These are phyloP conservation scores for Drosophila erecta DNA, from an alignment of 1,140 invertebrate genomes.

Conservation along the genomic window DNA sequence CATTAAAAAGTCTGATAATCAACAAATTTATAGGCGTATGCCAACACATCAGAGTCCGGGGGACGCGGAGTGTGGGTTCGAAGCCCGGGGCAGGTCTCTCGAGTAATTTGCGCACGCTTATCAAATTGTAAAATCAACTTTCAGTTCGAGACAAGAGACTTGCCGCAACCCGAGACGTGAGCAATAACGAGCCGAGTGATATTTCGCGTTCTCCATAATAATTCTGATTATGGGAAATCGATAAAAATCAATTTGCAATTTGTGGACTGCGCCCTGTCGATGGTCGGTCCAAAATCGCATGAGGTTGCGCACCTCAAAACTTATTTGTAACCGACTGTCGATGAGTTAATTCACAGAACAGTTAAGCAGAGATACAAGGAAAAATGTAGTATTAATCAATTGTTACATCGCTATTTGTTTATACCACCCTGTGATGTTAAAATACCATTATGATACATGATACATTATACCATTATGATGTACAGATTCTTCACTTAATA, in stretches of 20 bases:
- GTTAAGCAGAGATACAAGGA: no score
- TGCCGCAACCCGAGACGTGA: conserved; percentile 63
- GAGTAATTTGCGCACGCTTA: conserved; percentile 79
- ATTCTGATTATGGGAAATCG: conserved; percentile 78
- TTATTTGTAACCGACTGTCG: conserved; percentile 3
- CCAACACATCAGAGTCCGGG: conserved; percentile 71
- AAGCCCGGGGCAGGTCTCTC: conserved; percentile 61
- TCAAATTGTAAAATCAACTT: conserved; percentile 81
- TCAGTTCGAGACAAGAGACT: conserved; percentile 62
- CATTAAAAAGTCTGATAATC: conserved; percentile 75
- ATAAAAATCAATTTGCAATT: conserved; percentile 82
- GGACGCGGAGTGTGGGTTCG: background rate
- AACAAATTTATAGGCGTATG: conserved; percentile 78
- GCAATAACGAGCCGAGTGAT: conserved; percentile 74
- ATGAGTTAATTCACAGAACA: no score
- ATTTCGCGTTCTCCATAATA: conserved; percentile 73
- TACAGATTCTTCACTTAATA: no score
- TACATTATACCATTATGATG: no score
- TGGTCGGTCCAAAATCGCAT: conserved; percentile 25
- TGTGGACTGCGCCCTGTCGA: conserved; percentile 61
- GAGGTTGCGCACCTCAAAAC: conserved; percentile 12
- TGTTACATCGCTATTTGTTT: no score
- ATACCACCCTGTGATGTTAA: no score
- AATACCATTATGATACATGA: no score
- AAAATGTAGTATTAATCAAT: no score